These are phyloP conservation scores for Agrotis clavis DNA, from an alignment of 2,888 invertebrate species.

Conservation along the genomic window DNA sequence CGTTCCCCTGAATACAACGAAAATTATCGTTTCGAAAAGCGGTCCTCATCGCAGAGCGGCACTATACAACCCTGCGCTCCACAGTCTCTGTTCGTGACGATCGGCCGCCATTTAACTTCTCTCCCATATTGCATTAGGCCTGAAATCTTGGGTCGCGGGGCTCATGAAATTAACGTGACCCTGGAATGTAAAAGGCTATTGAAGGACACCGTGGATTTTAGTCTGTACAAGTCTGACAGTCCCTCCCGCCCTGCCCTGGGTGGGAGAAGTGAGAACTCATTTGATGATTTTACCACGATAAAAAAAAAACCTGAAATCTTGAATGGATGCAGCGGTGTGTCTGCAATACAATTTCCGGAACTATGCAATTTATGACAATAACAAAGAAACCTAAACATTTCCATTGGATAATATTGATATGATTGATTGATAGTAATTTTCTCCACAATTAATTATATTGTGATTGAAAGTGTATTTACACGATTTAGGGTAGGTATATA, in stretches of 20 bases:
- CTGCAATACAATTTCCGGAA: too few relatives aligned
- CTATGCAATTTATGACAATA: too few relatives aligned
- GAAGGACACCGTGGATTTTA: too few relatives aligned
- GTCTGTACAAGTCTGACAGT: too few relatives aligned
- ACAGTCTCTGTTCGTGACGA: conserved; percentile 22
- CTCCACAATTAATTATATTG: neutral
- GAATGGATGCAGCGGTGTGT: neutral
- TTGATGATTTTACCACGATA: too few relatives aligned
- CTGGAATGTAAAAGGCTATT: too few relatives aligned
- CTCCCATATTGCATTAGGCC: conserved; percentile 4
- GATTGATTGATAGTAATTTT: neutral
- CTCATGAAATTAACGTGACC: too few relatives aligned
- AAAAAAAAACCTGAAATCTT: too few relatives aligned
- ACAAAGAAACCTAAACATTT: too few relatives aligned
- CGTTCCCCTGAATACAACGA: conserved; percentile 3
- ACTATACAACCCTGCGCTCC: neutral
- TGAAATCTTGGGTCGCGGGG: neutral
- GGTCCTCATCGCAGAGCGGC: neutral
- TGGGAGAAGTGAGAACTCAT: too few relatives aligned
- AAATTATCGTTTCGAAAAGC: neutral
- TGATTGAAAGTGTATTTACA: neutral
- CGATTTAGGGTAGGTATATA: neutral
- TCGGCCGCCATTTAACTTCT: neutral
- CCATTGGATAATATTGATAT: too few relatives aligned
- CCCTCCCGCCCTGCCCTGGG: too few relatives aligned